Evolutionary conservation across 2,888 invertebrate genomes (phyloP), one percentile per base, ranked within the genome.

Genomic region (Thalpophila matura): DNA sequence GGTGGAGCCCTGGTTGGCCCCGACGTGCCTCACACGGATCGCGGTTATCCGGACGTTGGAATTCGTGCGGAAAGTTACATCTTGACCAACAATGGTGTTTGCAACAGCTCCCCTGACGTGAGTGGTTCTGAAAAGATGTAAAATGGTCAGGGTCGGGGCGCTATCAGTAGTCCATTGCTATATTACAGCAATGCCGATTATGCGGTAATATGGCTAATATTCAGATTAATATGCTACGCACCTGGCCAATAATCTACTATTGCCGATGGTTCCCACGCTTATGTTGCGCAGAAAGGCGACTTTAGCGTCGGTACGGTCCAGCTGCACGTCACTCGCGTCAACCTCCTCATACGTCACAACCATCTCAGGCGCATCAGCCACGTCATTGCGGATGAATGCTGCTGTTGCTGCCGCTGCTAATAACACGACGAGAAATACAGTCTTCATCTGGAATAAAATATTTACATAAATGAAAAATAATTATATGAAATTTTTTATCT

Each of bases 391-490:
- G 10, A 62, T 22, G 22, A 35, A 43, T 24, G 56, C 26, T 4
- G 51, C 53, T 29, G 62, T 18, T 14, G 55, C 51, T 26, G 33
- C 40, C 27, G 37, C 69, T 38, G 47, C 69, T 33, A 68, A 38
- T 9, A 68, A 16, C 24, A 45, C 18, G 6, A 68, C 22, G 24
- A 68, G 18, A 12, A 68, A 6, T 18, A 38, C 2, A 22, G 27
- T 66, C 54, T 66, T 66, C 67, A 67, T 67, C 60, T 67, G 31
- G 6, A 66, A 67, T 29, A 1, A 1, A 45, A 20, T 6, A 22
- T 5, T 0, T 14, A n/a, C 5, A 27, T 9, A 2, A 9, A 27
- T 14, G 33, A 33, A 7, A 7, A 33, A n/a, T 4, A 5, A n/a
- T n/a, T n/a, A n/a, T n/a, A n/a, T n/a, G n/a, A n/a, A n/a, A n/a